Evolutionary conservation across 2,113 vertebrate species (phyloP).

Genomic region (Tenrec ecaudatus): DNA sequence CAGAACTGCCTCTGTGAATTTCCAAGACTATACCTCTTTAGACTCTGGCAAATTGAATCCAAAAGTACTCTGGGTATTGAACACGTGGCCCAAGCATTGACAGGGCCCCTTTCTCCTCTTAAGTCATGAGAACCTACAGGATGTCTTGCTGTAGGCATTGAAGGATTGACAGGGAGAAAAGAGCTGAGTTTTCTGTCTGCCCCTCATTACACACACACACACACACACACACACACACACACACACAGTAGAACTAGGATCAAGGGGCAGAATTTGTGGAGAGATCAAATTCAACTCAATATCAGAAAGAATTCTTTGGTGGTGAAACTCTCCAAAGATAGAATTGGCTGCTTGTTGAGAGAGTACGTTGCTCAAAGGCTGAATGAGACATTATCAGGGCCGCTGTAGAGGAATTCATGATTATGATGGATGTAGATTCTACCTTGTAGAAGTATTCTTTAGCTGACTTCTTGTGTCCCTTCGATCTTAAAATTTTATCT

Average conservation of each 20-base stretch:
- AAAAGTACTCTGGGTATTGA: not conserved
- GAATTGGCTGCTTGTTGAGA: not conserved
- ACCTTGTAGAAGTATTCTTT: not conserved
- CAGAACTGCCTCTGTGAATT: too few species aligned
- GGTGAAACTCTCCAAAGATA: not conserved
- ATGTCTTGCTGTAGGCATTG: not conserved
- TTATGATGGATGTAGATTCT: too few species aligned
- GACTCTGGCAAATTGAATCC: constrained; percentile 2
- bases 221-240: not conserved
- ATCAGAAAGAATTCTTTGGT: not conserved
- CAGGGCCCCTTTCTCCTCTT: not conserved
- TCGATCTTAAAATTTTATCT: not conserved
- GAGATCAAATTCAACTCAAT: not conserved
- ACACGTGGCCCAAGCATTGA: not conserved
- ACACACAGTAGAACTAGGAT: not conserved
- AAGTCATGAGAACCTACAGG: not conserved
- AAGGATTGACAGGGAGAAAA: not conserved
- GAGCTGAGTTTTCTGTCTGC: not conserved
- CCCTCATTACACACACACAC: not conserved
- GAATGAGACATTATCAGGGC: not conserved
- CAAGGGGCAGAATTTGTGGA: not conserved
- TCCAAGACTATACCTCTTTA: not conserved
- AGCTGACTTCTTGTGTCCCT: not conserved
- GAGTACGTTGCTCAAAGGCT: not conserved
- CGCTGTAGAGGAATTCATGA: not conserved